Evolutionary conservation across 2,113 vertebrate species (phyloP), one percentile per base, ranked within the genome.

Genomic region (Heptranchias perlo): DNA sequence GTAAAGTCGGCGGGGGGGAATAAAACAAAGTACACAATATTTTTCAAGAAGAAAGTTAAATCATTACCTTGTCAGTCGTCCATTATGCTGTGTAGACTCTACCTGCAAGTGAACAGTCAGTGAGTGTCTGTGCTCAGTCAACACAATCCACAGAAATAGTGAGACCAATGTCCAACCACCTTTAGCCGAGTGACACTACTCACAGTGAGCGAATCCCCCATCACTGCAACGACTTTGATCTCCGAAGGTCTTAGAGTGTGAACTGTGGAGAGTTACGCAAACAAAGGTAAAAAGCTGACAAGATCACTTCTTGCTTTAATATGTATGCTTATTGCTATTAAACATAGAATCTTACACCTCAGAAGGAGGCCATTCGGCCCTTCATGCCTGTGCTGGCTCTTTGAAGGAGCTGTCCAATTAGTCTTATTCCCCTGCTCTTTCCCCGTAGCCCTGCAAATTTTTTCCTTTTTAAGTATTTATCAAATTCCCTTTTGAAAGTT

Each of bases 241-340:
- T 98, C 97, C 96, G 97, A 97, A 54, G 98, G 98, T 25, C 94
- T 97, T 97, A 98, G 96, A 76, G 97, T 76, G 87, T 98, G 98
- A 96, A 97, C 98, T 98, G 96, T 62, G 86, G 96, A 96, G 96
- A 96, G 16, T 82, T 44, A 82, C 18, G 39, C 1, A 78, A 78
- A 39, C 39, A 82, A 82, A 23, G 39, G 16, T 82, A 82, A 82
- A 82, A 82, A 21, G 6, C 39, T 82, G 78, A 18, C 39, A 3
- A 39, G 16, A 44, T 47, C 78, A 47, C 5, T 11, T 14, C 31
- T n/a, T 14, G 7, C 39, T 44, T 82, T 21, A 23, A 47, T 5
- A 7, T 44, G 5, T 16, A 44, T 0, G 78, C 44, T 39, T 82
- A 4, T 0, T 21, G 39, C 78, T 82, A n/a, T n/a, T n/a, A n/a